Percentiles rank a stretch among this genome's conserved stretches.
These are phyloP conservation scores for Trichonephila clavata DNA, from an alignment of 1,140 invertebrate genomes.

Conservation along the genomic window DNA sequence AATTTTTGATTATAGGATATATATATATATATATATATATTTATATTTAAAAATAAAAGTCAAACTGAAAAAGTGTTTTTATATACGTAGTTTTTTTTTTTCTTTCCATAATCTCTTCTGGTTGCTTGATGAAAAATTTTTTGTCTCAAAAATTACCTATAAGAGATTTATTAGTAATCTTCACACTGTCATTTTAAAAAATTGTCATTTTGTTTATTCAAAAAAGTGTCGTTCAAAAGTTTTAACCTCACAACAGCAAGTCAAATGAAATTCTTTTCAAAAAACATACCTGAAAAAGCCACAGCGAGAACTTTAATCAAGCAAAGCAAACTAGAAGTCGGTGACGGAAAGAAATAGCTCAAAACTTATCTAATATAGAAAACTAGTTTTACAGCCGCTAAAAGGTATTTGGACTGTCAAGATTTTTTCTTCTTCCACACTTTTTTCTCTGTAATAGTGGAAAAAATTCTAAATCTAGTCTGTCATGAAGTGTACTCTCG, in stretches of 20 bases:
- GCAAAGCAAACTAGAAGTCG: not conserved
- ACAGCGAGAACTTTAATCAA: conserved; percentile 18
- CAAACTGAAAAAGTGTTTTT: no score
- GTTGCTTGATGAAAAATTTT: no score
- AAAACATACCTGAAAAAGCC: not conserved
- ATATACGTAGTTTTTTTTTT: no score
- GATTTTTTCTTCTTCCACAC: not conserved
- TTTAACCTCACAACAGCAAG: not conserved
- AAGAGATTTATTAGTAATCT: no score
- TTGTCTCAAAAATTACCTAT: no score
- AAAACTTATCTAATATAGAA: conserved; percentile 26
- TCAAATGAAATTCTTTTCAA: not conserved
- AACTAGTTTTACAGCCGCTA: not conserved
- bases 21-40: no score
- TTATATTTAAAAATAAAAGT: no score
- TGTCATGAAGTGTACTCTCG: not conserved
- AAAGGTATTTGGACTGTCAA: conserved; percentile 13
- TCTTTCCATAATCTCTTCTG: no score
- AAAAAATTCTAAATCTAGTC: not conserved
- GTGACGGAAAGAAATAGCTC: not conserved
- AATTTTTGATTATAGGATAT: no score
- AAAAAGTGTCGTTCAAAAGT: not conserved
- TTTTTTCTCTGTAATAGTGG: not conserved
- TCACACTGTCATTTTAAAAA: no score
- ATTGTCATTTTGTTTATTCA: no score